Conservation (phyloP, 1,140 invertebrate genomes). For the Drosophila fuyamai region DNA sequence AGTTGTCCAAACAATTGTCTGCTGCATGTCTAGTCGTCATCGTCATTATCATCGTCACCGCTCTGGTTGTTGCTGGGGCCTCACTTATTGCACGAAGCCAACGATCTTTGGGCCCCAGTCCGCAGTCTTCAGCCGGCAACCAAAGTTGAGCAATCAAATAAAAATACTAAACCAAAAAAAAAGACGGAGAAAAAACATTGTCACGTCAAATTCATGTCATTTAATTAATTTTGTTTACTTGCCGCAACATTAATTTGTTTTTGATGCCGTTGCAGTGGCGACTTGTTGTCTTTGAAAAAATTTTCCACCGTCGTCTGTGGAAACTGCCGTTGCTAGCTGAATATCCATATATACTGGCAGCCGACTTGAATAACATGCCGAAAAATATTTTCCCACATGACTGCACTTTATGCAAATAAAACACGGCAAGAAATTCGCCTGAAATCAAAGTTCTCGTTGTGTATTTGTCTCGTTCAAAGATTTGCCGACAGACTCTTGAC, state of each 20-base stretch:
- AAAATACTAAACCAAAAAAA: slow-evolving; percentile 53
- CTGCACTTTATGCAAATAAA: slow-evolving; percentile 78
- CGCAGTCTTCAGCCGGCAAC: slow-evolving; percentile 45
- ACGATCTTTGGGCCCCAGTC: slow-evolving; percentile 64
- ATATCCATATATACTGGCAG: slow-evolving; percentile 11
- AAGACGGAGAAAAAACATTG: slow-evolving; percentile 67
- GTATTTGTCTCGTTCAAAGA: slow-evolving; percentile 65
- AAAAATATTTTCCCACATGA: slow-evolving; percentile 79
- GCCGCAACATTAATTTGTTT: slow-evolving; percentile 76
- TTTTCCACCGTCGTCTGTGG: slow-evolving; percentile 66
- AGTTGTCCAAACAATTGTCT: slow-evolving; percentile 74
- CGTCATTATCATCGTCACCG: slow-evolving; percentile 42
- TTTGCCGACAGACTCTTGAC: slow-evolving; percentile 81
- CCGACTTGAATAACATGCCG: slow-evolving; percentile 44
- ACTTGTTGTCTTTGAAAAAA: slow-evolving; percentile 81
- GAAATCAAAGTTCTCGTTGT: slow-evolving; percentile 64
- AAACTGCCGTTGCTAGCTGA: slow-evolving; percentile 53
- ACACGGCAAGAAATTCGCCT: slow-evolving; percentile 59
- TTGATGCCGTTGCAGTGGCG: slow-evolving; percentile 55
- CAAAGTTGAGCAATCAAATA: slow-evolving; percentile 77
- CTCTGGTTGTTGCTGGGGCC: slow-evolving; percentile 25
- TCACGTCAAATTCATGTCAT: slow-evolving; percentile 84
- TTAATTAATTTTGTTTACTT: slow-evolving; percentile 84
- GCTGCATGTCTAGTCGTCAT: slow-evolving; percentile 74
- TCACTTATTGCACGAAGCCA: slow-evolving; percentile 61